phyloP scores from a whole-genome alignment of 1,140 invertebrate species.

The Whitmania pigra region DNA sequence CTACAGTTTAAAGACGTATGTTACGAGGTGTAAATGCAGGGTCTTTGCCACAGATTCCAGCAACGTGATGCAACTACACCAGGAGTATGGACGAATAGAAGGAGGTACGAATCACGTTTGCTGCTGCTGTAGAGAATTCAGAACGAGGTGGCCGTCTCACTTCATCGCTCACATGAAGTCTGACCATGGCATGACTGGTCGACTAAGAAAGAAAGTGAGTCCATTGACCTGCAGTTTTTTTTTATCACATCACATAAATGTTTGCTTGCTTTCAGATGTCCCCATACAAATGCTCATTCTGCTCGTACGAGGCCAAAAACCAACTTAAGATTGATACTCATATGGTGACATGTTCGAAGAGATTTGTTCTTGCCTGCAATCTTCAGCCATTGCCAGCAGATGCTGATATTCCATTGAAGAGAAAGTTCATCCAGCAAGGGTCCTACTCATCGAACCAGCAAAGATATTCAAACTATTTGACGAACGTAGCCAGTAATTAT shows the following conservation, averaged over 20 bases:
- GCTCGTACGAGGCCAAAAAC: conserved; percentile 22
- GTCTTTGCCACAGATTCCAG: conserved; percentile 11
- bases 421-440: conserved; percentile 7
- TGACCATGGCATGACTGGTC: conserved; percentile 17
- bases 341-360: conserved; percentile 21
- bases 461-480: conserved; percentile 7
- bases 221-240: background rate
- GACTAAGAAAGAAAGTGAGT: conserved; percentile 7
- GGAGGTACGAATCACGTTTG: background rate
- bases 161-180: conserved; percentile 19
- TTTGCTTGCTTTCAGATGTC: background rate
- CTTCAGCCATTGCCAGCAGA: conserved; percentile 23
- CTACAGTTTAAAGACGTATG: conserved; percentile 9
- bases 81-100: conserved; percentile 18
- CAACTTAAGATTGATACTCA: conserved; percentile 12
- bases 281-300: conserved; percentile 17
- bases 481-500: background rate
- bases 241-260: too few relatives aligned
- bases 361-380: conserved; percentile 19
- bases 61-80: conserved; percentile 19
- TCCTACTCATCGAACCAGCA: background rate
- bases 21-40: conserved; percentile 6
- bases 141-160: conserved; percentile 1
- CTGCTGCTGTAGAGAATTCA: conserved; percentile 15
- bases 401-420: conserved; percentile 23